Evolutionary conservation across 2,113 vertebrate species (phyloP), one percentile per base, ranked within the genome.

Genomic region (Rhea americana): DNA sequence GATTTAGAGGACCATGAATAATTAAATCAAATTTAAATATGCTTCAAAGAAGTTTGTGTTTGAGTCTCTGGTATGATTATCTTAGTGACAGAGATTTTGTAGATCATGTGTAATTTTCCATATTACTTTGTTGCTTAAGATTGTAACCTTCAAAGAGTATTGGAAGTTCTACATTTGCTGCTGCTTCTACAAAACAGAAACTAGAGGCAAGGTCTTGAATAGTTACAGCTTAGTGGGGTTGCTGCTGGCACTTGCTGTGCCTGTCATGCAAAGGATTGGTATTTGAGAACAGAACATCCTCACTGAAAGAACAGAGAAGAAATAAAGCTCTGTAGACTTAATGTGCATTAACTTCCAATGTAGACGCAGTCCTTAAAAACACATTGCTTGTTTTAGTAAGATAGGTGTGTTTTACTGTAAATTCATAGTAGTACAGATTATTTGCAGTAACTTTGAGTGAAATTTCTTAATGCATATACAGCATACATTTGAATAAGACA

Each of bases 261-360:
- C 87, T 93, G 89, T 89, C 91, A 80, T 30, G 50, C 68, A 87
- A 8, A 25, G 87, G 72, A 13, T n/a, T 92, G 87, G 75, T 82
- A 85, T 91, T 91, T 77, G 74, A 74, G 94, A 93, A 87, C 91
- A 93, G 93, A 95, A 89, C 76, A 94, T 92, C 72, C 82, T 70
- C 10, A 28, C 37, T 91, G 84, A 89, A 92, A 89, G 58, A 93
- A 43, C 63, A 71, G 71, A 80, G 53, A 78, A 90, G 47, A 56
- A 82, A 83, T 87, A 85, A 45, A 56, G 20, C 79, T 91, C 70
- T 8, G 1, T n/a, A 59, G 79, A 50, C 67, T 80, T 83, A 41
- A 67, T 39, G 24, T 68, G 85, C 35, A 4, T 81, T 90, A 63
- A 55, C 24, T 66, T 93, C 68, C 73, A 84, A 14, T 43, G 32